Evolutionary conservation across 2,888 invertebrate species (phyloP).

Genomic region (Brachynemurus nebulosus): DNA sequence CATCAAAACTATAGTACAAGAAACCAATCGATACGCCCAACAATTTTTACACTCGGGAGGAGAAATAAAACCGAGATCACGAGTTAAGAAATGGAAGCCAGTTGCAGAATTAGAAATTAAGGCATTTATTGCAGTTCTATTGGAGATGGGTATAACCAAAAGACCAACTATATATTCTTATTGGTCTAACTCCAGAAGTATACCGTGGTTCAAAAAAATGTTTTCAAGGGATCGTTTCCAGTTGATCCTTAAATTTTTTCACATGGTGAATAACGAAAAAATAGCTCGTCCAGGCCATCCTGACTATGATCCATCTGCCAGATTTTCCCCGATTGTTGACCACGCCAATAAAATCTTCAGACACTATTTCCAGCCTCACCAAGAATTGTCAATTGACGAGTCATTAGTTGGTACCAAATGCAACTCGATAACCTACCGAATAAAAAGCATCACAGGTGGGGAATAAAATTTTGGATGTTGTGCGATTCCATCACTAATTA

Average conservation of each 20-base stretch:
- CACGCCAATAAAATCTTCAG: conserved; percentile 20
- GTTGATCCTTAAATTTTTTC: conserved; percentile 14
- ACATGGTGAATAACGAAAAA: conserved; percentile 11
- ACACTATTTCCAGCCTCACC: conserved; percentile 17
- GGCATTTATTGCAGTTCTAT: conserved; percentile 16
- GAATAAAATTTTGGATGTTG: conserved; percentile 22
- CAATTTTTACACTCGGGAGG: conserved; percentile 14
- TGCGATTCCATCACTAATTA: conserved; percentile 20
- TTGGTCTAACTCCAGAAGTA: conserved; percentile 17
- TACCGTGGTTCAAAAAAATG: conserved; percentile 19
- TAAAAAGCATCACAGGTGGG: conserved; percentile 20
- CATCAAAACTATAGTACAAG: conserved; percentile 11
- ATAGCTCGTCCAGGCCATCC: conserved; percentile 14
- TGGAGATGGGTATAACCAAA: conserved; percentile 16
- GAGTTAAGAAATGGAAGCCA: conserved; percentile 15
- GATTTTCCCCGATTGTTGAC: conserved; percentile 18
- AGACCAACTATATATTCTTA: conserved; percentile 15
- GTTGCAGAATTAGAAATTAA: conserved; percentile 16
- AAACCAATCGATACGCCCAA: conserved; percentile 18
- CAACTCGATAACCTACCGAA: conserved; percentile 11
- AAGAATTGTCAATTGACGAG: conserved; percentile 20
- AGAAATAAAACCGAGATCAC: conserved; percentile 10
- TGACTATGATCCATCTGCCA: conserved; percentile 19
- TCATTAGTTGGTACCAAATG: conserved; percentile 18
- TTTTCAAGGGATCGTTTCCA: conserved; percentile 18